These are phyloP conservation scores for Meganola albula DNA, from an alignment of 2,888 invertebrate species.

Conservation along the genomic window DNA sequence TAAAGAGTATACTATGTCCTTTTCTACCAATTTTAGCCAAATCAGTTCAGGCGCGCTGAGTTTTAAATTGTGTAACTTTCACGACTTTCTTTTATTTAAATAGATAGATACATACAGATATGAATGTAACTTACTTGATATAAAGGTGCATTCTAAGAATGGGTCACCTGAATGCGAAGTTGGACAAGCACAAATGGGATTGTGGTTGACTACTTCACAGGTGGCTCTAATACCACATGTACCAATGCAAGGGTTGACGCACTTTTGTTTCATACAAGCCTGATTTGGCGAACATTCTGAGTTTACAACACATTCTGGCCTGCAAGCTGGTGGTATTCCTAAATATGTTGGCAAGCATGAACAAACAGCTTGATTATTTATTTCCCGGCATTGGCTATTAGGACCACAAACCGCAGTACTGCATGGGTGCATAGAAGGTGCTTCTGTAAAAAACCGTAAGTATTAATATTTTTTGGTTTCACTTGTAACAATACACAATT, in stretches of 20 bases:
- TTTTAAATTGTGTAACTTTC: too few relatives aligned
- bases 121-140: conserved; percentile 55
- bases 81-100: too few relatives aligned
- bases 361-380: conserved; percentile 83
- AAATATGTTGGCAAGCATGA: conserved; percentile 83
- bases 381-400: conserved; percentile 81
- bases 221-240: conserved; percentile 81
- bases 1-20: too few relatives aligned
- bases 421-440: conserved; percentile 75
- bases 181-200: conserved; percentile 85
- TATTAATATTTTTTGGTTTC: neutral
- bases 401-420: conserved; percentile 85
- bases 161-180: conserved; percentile 82
- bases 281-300: conserved; percentile 82
- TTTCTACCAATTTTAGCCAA: too few relatives aligned
- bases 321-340: conserved; percentile 84
- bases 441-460: conserved; percentile 31
- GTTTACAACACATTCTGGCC: conserved; percentile 85
- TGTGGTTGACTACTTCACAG: conserved; percentile 84
- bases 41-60: too few relatives aligned
- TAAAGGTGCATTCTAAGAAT: conserved; percentile 71
- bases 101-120: too few relatives aligned
- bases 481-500: neutral
- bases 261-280: conserved; percentile 84
- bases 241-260: conserved; percentile 84